A percentile compares a stretch with the other conserved stretches of the same genome.
These are phyloP conservation scores for Hydrophis major DNA, from an alignment of 2,797 vertebrate species.

Conservation along the genomic window DNA sequence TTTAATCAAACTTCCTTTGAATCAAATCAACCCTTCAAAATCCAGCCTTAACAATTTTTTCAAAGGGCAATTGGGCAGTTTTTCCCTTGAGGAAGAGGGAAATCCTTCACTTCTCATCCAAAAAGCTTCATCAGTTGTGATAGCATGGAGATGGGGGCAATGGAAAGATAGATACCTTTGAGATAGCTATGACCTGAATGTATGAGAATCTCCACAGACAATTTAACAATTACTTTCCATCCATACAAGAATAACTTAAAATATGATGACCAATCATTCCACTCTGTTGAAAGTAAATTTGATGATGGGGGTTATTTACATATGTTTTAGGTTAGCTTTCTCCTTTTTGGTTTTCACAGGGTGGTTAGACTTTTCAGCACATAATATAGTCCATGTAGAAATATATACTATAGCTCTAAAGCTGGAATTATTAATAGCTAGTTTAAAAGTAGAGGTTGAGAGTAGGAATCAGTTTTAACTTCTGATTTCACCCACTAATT, in stretches of 20 bases:
- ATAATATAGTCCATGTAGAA: background rate
- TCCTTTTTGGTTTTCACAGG: background rate
- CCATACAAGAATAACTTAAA: background rate
- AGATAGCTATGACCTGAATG: background rate
- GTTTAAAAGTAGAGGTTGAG: background rate
- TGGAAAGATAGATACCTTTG: too few species aligned
- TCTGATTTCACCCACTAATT: background rate
- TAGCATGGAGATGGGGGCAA: too few species aligned
- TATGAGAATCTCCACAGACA: background rate
- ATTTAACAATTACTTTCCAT: background rate
- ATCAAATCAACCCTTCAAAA: background rate
- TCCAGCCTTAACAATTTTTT: background rate
- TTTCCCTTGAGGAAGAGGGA: too few species aligned
- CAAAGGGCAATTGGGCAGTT: too few species aligned
- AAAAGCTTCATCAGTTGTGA: too few species aligned
- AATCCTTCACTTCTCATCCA: too few species aligned
- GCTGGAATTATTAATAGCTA: background rate
- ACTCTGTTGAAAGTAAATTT: background rate
- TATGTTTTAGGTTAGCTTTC: background rate
- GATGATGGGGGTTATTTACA: background rate
- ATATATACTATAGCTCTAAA: background rate
- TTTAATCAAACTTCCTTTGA: background rate
- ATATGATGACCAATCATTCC: background rate
- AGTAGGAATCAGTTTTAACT: background rate
- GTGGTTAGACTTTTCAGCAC: background rate